Conservation (phyloP, 2,797 vertebrate species). For the Ctenochaetus hawaiiensis region DNA sequence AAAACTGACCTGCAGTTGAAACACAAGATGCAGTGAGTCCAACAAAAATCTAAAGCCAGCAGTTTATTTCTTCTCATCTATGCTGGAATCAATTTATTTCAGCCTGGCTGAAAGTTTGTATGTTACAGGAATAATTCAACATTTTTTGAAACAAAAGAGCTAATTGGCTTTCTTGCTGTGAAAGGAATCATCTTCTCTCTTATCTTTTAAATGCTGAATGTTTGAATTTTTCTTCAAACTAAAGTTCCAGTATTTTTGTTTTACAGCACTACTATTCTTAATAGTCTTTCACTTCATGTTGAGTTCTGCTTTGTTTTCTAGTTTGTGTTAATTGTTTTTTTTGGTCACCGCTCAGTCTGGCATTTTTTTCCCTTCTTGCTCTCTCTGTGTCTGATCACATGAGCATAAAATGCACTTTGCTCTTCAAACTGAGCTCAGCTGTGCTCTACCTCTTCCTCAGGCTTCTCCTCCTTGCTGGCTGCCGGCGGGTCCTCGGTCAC, state of each 20-base stretch:
- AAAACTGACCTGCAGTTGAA: slow-evolving; percentile 1
- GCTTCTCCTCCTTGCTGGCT: slow-evolving; percentile 92
- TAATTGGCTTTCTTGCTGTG: neutral
- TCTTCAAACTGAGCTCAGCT: slow-evolving; percentile 9
- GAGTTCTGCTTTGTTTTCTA: neutral
- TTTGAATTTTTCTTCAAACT: neutral
- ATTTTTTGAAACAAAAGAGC: neutral
- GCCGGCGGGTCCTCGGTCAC: slow-evolving; percentile 92
- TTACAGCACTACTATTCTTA: neutral
- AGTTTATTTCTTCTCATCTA: neutral
- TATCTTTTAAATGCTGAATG: neutral
- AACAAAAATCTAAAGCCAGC: neutral
- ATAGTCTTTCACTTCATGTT: neutral
- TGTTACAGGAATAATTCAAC: neutral
- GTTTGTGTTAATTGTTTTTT: neutral
- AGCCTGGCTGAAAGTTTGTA: no score
- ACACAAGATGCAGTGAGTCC: neutral
- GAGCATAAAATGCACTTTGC: neutral
- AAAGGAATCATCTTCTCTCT: neutral
- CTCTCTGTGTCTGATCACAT: neutral
- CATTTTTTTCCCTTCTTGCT: neutral
- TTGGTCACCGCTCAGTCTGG: neutral
- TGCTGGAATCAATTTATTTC: neutral
- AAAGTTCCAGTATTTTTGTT: neutral
- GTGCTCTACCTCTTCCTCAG: slow-evolving; percentile 91